Evolutionary conservation across 2,113 vertebrate species (phyloP).

Genomic region (Columba livia): DNA sequence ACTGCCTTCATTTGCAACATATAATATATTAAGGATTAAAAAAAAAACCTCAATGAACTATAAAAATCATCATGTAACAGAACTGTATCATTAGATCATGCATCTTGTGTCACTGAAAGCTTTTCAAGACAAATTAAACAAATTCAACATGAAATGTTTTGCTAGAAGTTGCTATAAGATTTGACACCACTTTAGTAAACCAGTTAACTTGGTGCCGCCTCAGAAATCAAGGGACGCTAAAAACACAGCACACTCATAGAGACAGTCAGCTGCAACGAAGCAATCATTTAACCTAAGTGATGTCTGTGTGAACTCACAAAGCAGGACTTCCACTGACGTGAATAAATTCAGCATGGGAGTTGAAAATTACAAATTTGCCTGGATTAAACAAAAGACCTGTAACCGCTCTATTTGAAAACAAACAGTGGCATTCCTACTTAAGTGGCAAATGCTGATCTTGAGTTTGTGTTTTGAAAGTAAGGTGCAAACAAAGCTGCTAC

Average conservation of each 20-base stretch:
- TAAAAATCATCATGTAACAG: neutral
- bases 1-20: neutral
- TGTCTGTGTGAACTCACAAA: neutral
- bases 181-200: rapidly evolving
- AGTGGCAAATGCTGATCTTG: neutral
- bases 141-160: neutral
- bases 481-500: neutral
- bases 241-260: neutral
- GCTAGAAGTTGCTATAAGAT: neutral
- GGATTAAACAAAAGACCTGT: neutral
- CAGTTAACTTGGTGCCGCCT: neutral
- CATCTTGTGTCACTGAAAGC: neutral
- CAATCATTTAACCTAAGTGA: rapidly evolving
- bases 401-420: neutral
- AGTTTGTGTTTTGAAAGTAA: neutral
- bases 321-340: rapidly evolving
- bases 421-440: neutral
- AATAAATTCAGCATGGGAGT: neutral
- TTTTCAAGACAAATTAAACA: neutral
- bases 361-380: neutral
- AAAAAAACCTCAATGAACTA: neutral
- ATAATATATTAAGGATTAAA: neutral
- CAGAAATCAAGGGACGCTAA: neutral
- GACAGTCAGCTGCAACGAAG: neutral
- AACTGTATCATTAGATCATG: neutral